Evolutionary conservation across 2,113 vertebrate species (phyloP).

Genomic region (Nothocercus julius): DNA sequence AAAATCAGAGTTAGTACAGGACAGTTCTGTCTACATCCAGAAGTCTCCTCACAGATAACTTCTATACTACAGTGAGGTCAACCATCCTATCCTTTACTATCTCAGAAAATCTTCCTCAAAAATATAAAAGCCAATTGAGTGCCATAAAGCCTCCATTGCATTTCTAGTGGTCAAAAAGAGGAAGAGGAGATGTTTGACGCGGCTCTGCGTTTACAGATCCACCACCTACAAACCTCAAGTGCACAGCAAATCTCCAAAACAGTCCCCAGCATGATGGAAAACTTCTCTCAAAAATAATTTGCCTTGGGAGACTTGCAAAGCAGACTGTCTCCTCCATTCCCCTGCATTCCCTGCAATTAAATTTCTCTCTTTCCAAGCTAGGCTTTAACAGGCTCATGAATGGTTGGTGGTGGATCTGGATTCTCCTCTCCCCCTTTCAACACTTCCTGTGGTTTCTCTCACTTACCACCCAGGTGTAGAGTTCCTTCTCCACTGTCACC

Average conservation of each 20-base stretch:
- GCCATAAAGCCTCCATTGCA: neutral
- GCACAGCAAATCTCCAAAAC: neutral
- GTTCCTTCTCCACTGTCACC: slow-evolving; percentile 98
- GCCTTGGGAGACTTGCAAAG: neutral
- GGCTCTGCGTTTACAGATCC: neutral
- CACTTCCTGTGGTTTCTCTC: neutral
- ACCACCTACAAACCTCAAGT: neutral
- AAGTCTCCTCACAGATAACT: neutral
- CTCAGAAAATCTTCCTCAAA: neutral
- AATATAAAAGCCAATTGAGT: neutral
- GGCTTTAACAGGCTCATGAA: neutral
- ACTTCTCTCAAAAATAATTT: neutral
- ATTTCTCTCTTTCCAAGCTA: neutral
- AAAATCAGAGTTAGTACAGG: neutral
- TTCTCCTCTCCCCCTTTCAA: neutral
- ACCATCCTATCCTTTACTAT: neutral
- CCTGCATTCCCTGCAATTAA: neutral
- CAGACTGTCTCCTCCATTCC: neutral
- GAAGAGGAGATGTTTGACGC: neutral
- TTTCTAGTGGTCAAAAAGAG: neutral
- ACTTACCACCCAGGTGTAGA: slow-evolving; percentile 99
- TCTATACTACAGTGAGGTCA: neutral
- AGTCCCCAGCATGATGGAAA: neutral
- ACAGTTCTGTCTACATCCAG: neutral
- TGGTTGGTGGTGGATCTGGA: fast-evolving